Evolutionary conservation across 2,888 invertebrate genomes (phyloP).

Genomic region (Cabera pusaria): DNA sequence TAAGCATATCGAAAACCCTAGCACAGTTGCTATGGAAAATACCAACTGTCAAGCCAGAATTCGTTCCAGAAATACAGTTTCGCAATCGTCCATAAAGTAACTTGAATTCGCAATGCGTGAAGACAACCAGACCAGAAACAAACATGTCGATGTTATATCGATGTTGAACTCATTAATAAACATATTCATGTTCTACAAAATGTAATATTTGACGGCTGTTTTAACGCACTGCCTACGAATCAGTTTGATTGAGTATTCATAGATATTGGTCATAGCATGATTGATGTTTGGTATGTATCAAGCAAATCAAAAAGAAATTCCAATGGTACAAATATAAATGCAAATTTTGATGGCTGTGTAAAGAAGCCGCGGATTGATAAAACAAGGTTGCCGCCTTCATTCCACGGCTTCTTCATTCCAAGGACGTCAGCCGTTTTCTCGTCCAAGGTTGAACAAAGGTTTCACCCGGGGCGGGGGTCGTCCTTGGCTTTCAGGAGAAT

Average conservation of each 20-base stretch:
- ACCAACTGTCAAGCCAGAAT: conserved; percentile 14
- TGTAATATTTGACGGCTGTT: conserved; percentile 14
- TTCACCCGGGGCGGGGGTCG: conserved; percentile 46
- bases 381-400: conserved; percentile 19
- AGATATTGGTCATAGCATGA: no score
- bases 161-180: conserved; percentile 27
- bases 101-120: conserved; percentile 27
- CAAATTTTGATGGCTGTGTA: no score
- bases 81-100: conserved; percentile 24
- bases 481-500: conserved; percentile 54
- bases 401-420: conserved; percentile 30
- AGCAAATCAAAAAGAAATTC: no score
- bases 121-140: conserved; percentile 32
- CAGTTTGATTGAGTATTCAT: no score
- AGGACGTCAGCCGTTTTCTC: conserved; percentile 52
- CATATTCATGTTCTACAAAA: conserved; percentile 21
- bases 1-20: conserved; percentile 7
- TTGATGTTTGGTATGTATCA: no score
- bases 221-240: conserved; percentile 16
- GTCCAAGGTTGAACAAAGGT: conserved; percentile 56
- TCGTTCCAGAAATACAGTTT: conserved; percentile 18
- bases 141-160: conserved; percentile 24
- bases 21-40: conserved; percentile 17
- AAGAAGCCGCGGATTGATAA: no score
- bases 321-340: no score